Conservation (phyloP, 2,797 vertebrate species). For the Acanthurus lineatus region DNA sequence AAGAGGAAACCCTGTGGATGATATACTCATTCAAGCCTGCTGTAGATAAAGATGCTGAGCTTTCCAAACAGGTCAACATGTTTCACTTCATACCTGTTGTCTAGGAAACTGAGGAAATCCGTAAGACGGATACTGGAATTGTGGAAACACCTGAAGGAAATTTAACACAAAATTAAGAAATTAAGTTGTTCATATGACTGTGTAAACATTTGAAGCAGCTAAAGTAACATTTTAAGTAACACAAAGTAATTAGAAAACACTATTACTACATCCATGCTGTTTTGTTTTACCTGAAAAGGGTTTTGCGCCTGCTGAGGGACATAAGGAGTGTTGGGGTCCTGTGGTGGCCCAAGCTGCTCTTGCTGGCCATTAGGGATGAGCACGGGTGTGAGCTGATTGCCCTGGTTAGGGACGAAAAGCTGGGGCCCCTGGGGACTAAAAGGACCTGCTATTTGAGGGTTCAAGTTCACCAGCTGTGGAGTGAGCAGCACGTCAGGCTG, state of each 20-base stretch:
- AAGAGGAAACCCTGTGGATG: slow-evolving; percentile 78
- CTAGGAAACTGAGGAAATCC: slow-evolving; percentile 75
- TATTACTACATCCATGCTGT: background rate
- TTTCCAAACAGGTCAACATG: background rate
- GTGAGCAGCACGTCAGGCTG: slow-evolving; percentile 77
- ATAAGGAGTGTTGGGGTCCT: slow-evolving; percentile 70
- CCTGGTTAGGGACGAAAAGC: slow-evolving; percentile 74
- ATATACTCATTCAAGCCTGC: background rate
- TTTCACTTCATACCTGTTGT: slow-evolving; percentile 73
- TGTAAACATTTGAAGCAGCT: background rate
- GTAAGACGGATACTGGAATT: slow-evolving; percentile 75
- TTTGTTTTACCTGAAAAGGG: slow-evolving; percentile 72
- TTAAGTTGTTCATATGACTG: background rate
- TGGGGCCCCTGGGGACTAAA: slow-evolving; percentile 78
- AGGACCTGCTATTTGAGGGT: slow-evolving; percentile 75
- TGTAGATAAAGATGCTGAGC: background rate
- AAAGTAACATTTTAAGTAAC: background rate
- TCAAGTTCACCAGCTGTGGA: slow-evolving; percentile 79
- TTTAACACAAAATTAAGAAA: slow-evolving; percentile 9
- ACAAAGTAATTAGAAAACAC: background rate
- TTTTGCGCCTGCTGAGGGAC: slow-evolving; percentile 73
- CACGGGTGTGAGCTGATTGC: slow-evolving; percentile 72
- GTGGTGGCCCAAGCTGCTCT: slow-evolving; percentile 67
- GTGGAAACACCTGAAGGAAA: slow-evolving; percentile 71
- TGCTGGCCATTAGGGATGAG: slow-evolving; percentile 77